A percentile compares a stretch with the other conserved stretches of the same genome.
phyloP scores from a whole-genome alignment of 2,888 invertebrate genomes.

The Rhopalosiphum nymphaeae region DNA sequence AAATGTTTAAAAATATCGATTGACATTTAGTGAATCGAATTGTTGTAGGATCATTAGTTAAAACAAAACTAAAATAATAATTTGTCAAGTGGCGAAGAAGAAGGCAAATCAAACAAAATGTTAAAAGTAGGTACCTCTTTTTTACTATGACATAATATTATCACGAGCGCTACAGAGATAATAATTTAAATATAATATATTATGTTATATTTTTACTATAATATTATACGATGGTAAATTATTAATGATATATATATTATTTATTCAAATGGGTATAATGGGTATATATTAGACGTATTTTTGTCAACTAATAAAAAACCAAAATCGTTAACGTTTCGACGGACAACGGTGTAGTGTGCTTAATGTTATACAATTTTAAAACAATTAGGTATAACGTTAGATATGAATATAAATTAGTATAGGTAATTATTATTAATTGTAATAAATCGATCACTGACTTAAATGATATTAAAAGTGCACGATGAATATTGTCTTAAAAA shows the following conservation, averaged over 20 bases:
- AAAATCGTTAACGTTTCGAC: background rate
- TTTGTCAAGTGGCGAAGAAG: background rate
- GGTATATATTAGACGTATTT: background rate
- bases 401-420: background rate
- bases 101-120: background rate
- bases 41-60: background rate
- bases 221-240: background rate
- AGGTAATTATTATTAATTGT: background rate
- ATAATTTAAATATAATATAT: background rate
- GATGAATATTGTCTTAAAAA: background rate
- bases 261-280: too few relatives aligned
- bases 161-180: background rate
- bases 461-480: background rate
- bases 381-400: background rate
- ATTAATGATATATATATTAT: background rate
- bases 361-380: background rate
- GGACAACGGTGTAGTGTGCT: background rate
- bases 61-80: background rate
- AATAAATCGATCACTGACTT: background rate
- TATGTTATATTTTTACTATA: background rate
- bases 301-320: background rate
- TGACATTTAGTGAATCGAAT: background rate
- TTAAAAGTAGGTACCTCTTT: background rate
- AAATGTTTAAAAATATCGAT: background rate
- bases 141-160: background rate